Conservation (phyloP, 2,888 invertebrate genomes). For the Galerucella calmariensis region DNA sequence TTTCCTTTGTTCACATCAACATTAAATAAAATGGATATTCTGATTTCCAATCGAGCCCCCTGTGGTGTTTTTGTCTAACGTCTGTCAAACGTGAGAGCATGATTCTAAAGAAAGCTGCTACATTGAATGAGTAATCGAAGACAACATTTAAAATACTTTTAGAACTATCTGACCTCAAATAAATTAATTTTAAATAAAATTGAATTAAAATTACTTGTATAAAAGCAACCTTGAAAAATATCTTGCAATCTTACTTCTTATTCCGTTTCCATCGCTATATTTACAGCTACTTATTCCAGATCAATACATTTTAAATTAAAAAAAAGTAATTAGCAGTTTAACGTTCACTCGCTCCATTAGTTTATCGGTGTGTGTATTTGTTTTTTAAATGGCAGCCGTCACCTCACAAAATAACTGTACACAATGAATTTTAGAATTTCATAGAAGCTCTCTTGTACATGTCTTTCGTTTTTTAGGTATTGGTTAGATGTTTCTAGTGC, state of each 20-base stretch:
- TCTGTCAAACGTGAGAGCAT: too few relatives aligned
- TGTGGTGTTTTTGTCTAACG: too few relatives aligned
- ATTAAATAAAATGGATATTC: too few relatives aligned
- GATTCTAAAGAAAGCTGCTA: background rate
- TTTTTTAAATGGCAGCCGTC: background rate
- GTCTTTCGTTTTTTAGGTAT: background rate
- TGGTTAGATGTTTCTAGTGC: background rate
- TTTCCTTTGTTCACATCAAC: background rate
- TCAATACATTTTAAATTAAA: slow-evolving; percentile 19
- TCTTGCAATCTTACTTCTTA: slow-evolving; percentile 20
- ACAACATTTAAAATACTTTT: too few relatives aligned
- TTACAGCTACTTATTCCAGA: slow-evolving; percentile 27
- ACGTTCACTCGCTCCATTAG: background rate
- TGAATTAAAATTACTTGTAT: background rate
- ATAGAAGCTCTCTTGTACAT: background rate
- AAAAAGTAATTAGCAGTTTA: slow-evolving; percentile 10
- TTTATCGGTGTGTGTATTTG: slow-evolving; percentile 1
- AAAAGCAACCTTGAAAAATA: slow-evolving; percentile 21
- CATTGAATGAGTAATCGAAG: background rate
- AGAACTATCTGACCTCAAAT: background rate
- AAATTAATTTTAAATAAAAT: background rate
- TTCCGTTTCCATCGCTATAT: background rate
- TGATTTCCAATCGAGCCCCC: too few relatives aligned
- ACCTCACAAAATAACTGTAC: slow-evolving; percentile 1
- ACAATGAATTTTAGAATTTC: background rate